Evolutionary conservation across 2,888 invertebrate genomes (phyloP).

Genomic region (Ophioninae sp.): DNA sequence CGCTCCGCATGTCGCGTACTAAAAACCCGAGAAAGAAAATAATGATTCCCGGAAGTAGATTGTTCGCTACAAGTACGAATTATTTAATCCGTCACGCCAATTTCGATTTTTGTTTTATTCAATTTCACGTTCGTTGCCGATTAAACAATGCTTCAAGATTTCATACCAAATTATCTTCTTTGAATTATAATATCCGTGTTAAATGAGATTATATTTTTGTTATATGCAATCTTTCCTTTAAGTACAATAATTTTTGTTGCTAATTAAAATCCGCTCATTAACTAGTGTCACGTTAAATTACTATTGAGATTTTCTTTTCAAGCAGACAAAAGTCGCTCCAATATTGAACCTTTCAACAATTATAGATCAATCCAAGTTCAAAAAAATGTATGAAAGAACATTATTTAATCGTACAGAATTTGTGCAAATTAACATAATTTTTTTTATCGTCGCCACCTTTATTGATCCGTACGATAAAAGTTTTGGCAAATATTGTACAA

Average conservation of each 20-base stretch:
- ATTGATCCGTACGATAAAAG: neutral
- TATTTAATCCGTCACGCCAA: neutral
- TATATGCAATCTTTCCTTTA: neutral
- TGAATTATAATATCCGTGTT: neutral
- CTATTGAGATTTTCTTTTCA: neutral
- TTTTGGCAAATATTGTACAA: neutral
- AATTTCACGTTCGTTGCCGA: neutral
- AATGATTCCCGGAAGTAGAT: neutral
- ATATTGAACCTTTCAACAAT: neutral
- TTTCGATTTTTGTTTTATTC: neutral
- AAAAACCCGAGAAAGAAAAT: conserved; percentile 1
- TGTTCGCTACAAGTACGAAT: neutral
- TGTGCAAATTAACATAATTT: neutral
- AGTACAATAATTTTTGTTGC: neutral
- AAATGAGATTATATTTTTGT: neutral
- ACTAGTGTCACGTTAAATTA: too few relatives aligned
- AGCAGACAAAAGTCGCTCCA: neutral
- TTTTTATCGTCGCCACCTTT: neutral
- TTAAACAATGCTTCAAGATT: neutral
- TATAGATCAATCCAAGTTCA: neutral
- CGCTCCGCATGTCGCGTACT: neutral
- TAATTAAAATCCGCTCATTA: neutral
- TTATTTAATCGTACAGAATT: neutral
- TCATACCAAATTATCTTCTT: neutral
- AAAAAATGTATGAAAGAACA: neutral